Evolutionary conservation across 1,140 invertebrate genomes (phyloP).

Genomic region (Homarus americanus): DNA sequence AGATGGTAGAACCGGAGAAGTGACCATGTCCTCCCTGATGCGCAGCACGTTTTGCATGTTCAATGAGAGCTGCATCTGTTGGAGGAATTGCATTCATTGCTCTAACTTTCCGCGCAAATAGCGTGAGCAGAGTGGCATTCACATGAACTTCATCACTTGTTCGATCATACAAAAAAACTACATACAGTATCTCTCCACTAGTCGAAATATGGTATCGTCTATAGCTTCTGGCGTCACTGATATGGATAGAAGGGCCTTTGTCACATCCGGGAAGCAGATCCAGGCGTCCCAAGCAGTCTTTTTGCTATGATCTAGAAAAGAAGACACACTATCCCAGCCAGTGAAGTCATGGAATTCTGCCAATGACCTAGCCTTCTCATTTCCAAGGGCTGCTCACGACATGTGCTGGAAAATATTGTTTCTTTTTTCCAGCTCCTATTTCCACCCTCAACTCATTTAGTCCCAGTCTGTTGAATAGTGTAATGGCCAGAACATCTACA

Average conservation of each 20-base stretch:
- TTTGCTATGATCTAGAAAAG: background rate
- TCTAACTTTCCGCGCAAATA: background rate
- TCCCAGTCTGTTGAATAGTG: background rate
- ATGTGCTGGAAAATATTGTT: background rate
- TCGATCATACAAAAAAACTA: background rate
- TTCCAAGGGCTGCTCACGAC: background rate
- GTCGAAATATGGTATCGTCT: background rate
- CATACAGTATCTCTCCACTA: background rate
- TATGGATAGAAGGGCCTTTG: background rate
- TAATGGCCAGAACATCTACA: slow-evolving; percentile 8
- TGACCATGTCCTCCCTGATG: background rate
- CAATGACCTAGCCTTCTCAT: background rate
- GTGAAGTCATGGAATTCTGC: background rate
- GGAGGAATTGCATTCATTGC: background rate
- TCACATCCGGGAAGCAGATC: slow-evolving; percentile 2
- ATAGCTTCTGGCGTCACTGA: background rate
- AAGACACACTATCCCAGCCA: background rate
- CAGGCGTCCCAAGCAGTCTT: slow-evolving; percentile 18
- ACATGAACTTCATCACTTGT: background rate
- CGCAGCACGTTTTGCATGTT: background rate
- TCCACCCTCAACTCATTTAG: background rate
- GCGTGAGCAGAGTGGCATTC: background rate
- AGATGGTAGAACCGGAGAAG: background rate
- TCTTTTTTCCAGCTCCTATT: slow-evolving; percentile 1
- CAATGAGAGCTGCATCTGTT: background rate